phyloP scores from a whole-genome alignment of 2,797 vertebrate species.

The Premnoplex brunnescens region DNA sequence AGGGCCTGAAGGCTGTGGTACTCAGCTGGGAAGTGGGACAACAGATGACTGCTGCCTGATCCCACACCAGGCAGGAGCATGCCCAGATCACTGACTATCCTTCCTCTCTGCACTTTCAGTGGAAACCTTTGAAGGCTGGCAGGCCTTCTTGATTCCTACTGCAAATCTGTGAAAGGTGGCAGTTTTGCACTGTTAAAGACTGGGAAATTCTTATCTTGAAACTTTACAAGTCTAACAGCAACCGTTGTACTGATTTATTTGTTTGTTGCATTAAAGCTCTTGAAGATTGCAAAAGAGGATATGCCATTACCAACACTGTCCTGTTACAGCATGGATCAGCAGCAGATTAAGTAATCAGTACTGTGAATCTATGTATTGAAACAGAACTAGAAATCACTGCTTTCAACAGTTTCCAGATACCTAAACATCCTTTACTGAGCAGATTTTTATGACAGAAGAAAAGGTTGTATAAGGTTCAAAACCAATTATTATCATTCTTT shows the following conservation, averaged over 20 bases:
- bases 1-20: not conserved
- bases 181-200: not conserved
- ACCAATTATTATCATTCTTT: not conserved
- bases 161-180: not conserved
- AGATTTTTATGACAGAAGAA: not conserved
- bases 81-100: not conserved
- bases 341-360: not conserved
- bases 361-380: not conserved
- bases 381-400: not conserved
- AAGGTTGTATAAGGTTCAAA: not conserved
- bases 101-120: not conserved
- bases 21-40: not conserved
- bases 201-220: not conserved
- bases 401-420: not conserved
- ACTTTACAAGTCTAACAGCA: not conserved
- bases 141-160: not conserved
- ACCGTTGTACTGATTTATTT: not conserved
- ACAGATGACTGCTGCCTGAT: not conserved
- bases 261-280: not conserved
- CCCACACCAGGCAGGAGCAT: not conserved
- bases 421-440: not conserved
- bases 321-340: not conserved
- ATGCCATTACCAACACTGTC: not conserved
- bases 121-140: not conserved
- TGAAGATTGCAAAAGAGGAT: not conserved